Evolutionary conservation across 2,888 invertebrate genomes (phyloP).

Genomic region (Panopea generosa): DNA sequence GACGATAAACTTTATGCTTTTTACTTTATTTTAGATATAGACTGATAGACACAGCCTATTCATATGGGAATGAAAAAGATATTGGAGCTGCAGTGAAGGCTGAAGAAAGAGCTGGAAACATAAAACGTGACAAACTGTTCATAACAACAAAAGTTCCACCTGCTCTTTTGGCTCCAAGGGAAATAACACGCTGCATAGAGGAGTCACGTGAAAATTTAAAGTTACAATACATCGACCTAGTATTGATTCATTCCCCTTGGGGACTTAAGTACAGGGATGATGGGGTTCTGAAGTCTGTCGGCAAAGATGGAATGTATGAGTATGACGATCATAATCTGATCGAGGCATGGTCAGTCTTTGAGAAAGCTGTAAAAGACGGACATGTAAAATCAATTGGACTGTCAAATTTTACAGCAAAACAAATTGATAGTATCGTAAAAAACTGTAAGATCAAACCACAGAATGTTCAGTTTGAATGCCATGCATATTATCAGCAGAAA

Average conservation of each 20-base stretch:
- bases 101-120: conserved; percentile 62
- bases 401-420: conserved; percentile 74
- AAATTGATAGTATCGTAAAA: conserved; percentile 67
- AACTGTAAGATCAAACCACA: conserved; percentile 66
- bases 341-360: conserved; percentile 74
- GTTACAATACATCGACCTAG: conserved; percentile 72
- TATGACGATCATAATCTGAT: conserved; percentile 63
- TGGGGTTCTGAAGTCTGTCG: conserved; percentile 54
- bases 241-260: conserved; percentile 78
- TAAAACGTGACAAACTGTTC: conserved; percentile 71
- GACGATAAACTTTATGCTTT: no score
- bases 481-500: conserved; percentile 74
- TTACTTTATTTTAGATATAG: conserved; percentile 68
- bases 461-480: conserved; percentile 76
- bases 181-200: conserved; percentile 63
- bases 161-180: conserved; percentile 56
- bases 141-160: conserved; percentile 73
- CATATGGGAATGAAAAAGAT: conserved; percentile 73
- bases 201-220: conserved; percentile 71
- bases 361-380: conserved; percentile 62
- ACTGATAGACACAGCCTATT: conserved; percentile 74
- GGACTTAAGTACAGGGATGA: conserved; percentile 66
- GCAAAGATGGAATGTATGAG: conserved; percentile 53
- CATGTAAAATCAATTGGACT: conserved; percentile 71
- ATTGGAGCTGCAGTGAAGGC: conserved; percentile 68